Evolutionary conservation across 2,888 invertebrate species (phyloP).

Genomic region (Malacosoma neustria): DNA sequence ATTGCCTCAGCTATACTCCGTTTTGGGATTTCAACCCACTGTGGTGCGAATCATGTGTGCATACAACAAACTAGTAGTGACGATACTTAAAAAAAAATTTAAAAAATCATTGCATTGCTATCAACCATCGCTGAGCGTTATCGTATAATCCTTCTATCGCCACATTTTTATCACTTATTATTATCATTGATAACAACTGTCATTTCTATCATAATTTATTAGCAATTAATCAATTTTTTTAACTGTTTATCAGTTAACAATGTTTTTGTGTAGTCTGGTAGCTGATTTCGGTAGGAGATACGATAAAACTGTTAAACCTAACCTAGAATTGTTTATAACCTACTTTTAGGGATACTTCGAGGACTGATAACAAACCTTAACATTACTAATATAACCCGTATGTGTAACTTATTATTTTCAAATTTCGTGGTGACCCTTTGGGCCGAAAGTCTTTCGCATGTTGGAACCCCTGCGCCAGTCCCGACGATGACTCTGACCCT

Average conservation of each 20-base stretch:
- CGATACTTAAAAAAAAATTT: too few relatives aligned
- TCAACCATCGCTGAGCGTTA: background rate
- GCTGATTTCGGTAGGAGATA: conserved; percentile 7
- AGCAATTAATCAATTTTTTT: conserved; percentile 33
- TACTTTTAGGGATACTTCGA: background rate
- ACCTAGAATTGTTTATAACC: background rate
- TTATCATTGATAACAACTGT: conserved; percentile 24
- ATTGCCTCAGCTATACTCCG: too few relatives aligned
- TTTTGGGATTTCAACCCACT: too few relatives aligned
- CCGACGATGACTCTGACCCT: too few relatives aligned
- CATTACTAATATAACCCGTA: too few relatives aligned
- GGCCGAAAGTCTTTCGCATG: too few relatives aligned
- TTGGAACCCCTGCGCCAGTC: too few relatives aligned
- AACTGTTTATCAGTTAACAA: conserved; percentile 10
- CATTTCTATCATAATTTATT: conserved; percentile 34
- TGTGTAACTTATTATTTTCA: too few relatives aligned
- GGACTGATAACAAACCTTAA: too few relatives aligned
- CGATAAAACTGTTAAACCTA: background rate
- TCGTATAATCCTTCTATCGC: conserved; percentile 22
- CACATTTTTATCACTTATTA: conserved; percentile 3
- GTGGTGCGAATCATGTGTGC: too few relatives aligned
- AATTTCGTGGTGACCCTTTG: too few relatives aligned
- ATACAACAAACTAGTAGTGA: too few relatives aligned
- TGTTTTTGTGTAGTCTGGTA: conserved; percentile 14
- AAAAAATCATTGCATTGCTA: background rate